A percentile compares a stretch with the other conserved stretches of the same genome.
phyloP scores from a whole-genome alignment of 2,113 vertebrate species.

The Chroicocephalus ridibundus region DNA sequence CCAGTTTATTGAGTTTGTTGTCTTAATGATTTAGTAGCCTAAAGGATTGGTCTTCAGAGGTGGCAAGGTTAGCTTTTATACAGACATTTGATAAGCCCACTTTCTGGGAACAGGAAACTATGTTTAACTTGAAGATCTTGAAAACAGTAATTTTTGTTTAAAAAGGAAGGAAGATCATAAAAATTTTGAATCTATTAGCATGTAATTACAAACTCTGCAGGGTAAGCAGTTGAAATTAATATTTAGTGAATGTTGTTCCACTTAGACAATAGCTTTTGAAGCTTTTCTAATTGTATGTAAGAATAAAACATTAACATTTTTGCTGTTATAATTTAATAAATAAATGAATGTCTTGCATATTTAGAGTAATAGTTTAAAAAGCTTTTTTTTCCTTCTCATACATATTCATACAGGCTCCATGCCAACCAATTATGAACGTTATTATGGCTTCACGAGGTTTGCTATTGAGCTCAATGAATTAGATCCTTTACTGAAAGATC shows the following conservation, averaged over 20 bases:
- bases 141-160: not conserved
- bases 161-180: not conserved
- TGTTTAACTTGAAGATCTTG: not conserved
- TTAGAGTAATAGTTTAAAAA: not conserved
- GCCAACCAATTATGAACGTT: conserved; percentile 96
- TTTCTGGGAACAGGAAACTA: not conserved
- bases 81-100: not conserved
- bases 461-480: conserved; percentile 97
- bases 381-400: conserved; percentile 13
- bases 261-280: not conserved
- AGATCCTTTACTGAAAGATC: conserved; percentile 91
- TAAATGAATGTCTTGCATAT: not conserved
- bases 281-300: not conserved
- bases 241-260: not conserved
- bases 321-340: not conserved
- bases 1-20: not conserved
- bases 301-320: not conserved
- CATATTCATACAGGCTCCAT: conserved; percentile 84
- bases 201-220: not conserved
- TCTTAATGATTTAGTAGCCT: not conserved
- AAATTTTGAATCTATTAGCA: not conserved
- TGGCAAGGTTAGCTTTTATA: not conserved
- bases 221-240: not conserved
- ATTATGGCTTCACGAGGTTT: conserved; percentile 98
- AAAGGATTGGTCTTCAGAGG: not conserved